phyloP scores from a whole-genome alignment of 1,140 invertebrate species.

The Drosophila ohnishii region DNA sequence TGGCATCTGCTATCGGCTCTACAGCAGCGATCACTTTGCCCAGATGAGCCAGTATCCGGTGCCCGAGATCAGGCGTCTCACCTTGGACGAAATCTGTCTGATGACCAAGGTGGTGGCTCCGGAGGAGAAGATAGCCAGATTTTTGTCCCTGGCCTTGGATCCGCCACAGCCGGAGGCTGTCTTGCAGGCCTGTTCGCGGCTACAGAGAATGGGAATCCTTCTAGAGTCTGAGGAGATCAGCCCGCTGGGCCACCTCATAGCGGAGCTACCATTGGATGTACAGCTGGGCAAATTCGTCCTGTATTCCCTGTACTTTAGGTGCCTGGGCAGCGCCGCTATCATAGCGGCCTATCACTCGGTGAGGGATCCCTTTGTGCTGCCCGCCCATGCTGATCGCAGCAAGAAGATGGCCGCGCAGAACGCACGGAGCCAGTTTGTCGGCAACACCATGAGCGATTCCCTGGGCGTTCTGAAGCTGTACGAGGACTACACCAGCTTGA shows the following conservation, averaged over 20 bases:
- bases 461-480: conserved; percentile 88
- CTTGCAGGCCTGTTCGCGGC: conserved; percentile 83
- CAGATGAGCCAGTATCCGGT: conserved; percentile 85
- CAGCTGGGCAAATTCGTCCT: conserved; percentile 94
- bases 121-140: conserved; percentile 72
- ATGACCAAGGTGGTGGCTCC: conserved; percentile 92
- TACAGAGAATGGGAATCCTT: conserved; percentile 93
- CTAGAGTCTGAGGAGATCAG: conserved; percentile 91
- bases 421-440: conserved; percentile 78
- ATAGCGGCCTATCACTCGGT: conserved; percentile 94
- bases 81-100: conserved; percentile 94
- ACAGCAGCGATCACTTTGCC: conserved; percentile 88
- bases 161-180: conserved; percentile 93
- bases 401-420: conserved; percentile 87
- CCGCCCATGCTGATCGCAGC: conserved; percentile 69
- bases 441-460: conserved; percentile 93
- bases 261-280: conserved; percentile 68
- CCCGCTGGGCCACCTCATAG: conserved; percentile 87
- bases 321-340: conserved; percentile 96
- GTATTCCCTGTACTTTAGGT: conserved; percentile 94
- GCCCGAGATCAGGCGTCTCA: conserved; percentile 91
- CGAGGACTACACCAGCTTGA: conserved; percentile 25
- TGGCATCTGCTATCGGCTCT: conserved; percentile 92
- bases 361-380: conserved; percentile 93
- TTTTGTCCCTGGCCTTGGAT: conserved; percentile 87